Percentiles rank a stretch among this genome's conserved stretches.
phyloP scores from a whole-genome alignment of 2,113 vertebrate species.

The Oncorhynchus clarkii region DNA sequence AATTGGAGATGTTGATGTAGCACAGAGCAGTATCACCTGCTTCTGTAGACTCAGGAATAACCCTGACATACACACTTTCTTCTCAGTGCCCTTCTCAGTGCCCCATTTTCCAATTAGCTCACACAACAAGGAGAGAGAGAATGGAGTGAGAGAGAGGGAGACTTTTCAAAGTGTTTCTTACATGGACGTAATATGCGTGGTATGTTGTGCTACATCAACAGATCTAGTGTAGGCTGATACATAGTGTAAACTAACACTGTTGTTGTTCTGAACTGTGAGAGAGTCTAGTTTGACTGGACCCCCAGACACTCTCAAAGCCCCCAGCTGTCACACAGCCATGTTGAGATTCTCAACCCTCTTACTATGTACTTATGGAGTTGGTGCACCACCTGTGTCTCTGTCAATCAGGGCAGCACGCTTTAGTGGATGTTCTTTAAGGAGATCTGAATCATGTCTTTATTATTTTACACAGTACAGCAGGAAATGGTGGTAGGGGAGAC shows the following conservation, averaged over 20 bases:
- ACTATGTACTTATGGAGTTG: too few relatives aligned
- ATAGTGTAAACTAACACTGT: background rate
- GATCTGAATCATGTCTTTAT: too few relatives aligned
- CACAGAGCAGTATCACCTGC: too few relatives aligned
- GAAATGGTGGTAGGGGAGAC: too few relatives aligned
- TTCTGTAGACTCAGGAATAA: too few relatives aligned
- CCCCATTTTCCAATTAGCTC: slow-evolving; percentile 72
- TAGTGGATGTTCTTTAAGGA: too few relatives aligned
- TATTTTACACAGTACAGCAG: too few relatives aligned
- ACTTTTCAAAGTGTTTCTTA: background rate
- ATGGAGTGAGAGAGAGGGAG: slow-evolving; percentile 44
- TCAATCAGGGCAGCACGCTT: background rate
- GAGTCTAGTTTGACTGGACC: too few relatives aligned
- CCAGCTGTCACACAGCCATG: background rate
- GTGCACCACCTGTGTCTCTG: too few relatives aligned
- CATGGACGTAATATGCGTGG: background rate
- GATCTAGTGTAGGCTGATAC: background rate
- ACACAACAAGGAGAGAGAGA: slow-evolving; percentile 70
- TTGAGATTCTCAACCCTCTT: background rate
- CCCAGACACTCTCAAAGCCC: too few relatives aligned
- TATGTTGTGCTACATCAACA: slow-evolving; percentile 23
- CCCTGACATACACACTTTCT: background rate
- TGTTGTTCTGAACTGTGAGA: background rate
- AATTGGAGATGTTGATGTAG: too few relatives aligned
- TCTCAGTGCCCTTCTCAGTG: too few relatives aligned